phyloP scores from a whole-genome alignment of 2,113 vertebrate genomes.

The Thalassoma bifasciatum region DNA sequence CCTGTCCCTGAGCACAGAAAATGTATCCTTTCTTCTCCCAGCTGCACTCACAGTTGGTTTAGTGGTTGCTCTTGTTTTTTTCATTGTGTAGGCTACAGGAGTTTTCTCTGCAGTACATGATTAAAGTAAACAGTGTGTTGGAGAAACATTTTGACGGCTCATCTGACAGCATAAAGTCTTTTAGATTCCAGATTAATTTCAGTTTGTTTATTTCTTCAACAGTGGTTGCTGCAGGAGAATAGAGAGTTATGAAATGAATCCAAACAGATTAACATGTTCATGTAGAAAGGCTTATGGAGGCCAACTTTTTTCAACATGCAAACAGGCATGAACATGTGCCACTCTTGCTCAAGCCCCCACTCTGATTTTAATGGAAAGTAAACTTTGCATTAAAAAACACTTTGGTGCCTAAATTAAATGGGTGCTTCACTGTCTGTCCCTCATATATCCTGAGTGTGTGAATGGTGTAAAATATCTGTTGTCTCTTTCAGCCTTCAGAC shows the following conservation, averaged over 20 bases:
- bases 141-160: conserved; percentile 37
- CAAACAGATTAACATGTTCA: conserved; percentile 8
- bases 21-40: conserved; percentile 52
- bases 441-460: conserved; percentile 32
- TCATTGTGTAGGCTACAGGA: conserved; percentile 32
- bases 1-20: conserved; percentile 64
- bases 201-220: conserved; percentile 7
- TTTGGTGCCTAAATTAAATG: conserved; percentile 32
- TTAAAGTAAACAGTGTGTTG: conserved; percentile 52
- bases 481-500: conserved; percentile 65
- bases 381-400: conserved; percentile 32
- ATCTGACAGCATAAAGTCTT: conserved; percentile 31
- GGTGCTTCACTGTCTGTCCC: conserved; percentile 28
- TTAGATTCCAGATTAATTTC: conserved; percentile 5
- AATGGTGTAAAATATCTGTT: conserved; percentile 70
- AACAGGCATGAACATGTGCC: conserved; percentile 13
- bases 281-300: not conserved
- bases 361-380: conserved; percentile 9
- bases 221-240: not conserved
- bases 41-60: conserved; percentile 67
- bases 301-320: not conserved
- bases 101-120: conserved; percentile 50
- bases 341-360: conserved; percentile 4
- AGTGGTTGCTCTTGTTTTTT: conserved; percentile 42
- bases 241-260: conserved; percentile 20